Evolutionary conservation across 35 echinoderm and acorn worm species (phyloP).

Genomic region (Stichopus chloronotus): DNA sequence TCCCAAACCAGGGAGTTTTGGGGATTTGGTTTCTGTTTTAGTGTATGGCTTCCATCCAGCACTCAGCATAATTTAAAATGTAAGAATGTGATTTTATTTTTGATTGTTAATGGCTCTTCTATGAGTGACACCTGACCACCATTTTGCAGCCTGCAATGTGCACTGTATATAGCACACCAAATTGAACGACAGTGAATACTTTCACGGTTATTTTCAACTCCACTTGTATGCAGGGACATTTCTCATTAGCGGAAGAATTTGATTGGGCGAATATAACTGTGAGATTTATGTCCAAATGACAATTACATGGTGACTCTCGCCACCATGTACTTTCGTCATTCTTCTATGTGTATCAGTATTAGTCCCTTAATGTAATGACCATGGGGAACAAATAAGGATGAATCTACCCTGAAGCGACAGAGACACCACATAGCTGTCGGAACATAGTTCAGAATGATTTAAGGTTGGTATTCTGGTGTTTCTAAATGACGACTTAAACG

Average conservation of each 20-base stretch:
- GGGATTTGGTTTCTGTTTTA: no score
- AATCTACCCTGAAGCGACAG: not conserved
- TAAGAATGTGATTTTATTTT: no score
- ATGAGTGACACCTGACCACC: no score
- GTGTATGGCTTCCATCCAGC: no score
- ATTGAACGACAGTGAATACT: no score
- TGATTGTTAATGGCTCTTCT: no score
- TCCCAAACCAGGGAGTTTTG: no score
- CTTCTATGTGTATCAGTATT: not conserved
- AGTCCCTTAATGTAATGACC: not conserved
- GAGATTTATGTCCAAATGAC: not conserved
- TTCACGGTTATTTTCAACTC: no score
- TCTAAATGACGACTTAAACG: not conserved
- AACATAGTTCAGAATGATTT: not conserved
- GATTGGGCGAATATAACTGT: not conserved
- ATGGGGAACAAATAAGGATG: not conserved
- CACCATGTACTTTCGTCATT: not conserved
- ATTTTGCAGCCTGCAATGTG: no score
- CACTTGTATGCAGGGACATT: no score
- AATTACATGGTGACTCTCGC: not conserved
- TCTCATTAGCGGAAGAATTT: not conserved
- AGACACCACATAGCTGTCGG: not conserved
- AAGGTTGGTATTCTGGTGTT: not conserved
- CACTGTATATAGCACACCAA: no score
- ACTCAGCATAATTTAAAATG: no score